Conservation (phyloP, 2,113 vertebrate species). For the Apodemus sylvaticus region DNA sequence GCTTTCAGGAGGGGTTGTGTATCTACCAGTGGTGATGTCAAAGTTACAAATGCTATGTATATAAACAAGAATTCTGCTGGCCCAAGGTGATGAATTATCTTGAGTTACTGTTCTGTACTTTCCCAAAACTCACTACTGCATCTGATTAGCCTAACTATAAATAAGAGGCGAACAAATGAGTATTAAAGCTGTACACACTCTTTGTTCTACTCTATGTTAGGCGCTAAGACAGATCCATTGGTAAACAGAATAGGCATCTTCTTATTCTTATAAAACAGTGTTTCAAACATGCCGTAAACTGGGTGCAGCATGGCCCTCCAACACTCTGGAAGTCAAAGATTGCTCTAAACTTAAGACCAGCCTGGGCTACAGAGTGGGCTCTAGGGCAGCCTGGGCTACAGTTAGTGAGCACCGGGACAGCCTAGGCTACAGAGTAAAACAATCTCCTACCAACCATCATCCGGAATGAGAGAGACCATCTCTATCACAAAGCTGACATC, state of each 20-base stretch:
- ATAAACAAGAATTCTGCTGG: neutral
- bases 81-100: neutral
- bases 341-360: too few relatives aligned
- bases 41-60: neutral
- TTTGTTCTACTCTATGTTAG: neutral
- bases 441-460: neutral
- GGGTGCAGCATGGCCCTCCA: neutral
- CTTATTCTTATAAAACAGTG: neutral
- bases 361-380: too few relatives aligned
- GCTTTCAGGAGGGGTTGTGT: constrained; percentile 2
- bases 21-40: neutral
- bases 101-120: neutral
- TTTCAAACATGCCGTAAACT: neutral
- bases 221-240: neutral
- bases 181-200: neutral
- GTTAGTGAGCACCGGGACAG: neutral
- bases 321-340: neutral
- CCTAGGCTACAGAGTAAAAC: neutral
- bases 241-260: neutral
- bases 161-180: neutral
- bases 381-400: too few relatives aligned
- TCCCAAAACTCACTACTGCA: neutral
- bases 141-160: neutral
- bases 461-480: neutral
- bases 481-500: neutral